These are phyloP conservation scores for Eupristina koningsbergeri DNA, from an alignment of 1,140 invertebrate genomes.

Conservation along the genomic window DNA sequence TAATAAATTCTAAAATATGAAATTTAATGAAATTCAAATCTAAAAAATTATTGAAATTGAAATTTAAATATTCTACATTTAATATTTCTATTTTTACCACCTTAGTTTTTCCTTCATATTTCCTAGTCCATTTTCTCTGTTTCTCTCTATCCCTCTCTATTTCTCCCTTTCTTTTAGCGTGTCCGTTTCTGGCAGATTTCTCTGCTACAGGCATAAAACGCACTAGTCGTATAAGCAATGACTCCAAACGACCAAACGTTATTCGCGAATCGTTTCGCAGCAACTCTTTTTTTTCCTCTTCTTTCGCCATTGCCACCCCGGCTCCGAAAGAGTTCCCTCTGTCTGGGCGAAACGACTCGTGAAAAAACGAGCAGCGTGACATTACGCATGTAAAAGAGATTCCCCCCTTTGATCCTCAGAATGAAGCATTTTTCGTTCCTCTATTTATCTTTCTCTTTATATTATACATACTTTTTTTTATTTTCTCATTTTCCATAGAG, in stretches of 20 bases:
- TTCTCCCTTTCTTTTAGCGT: not conserved
- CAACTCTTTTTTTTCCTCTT: slow-evolving; percentile 16
- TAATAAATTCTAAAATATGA: too few relatives aligned
- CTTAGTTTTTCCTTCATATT: too few relatives aligned
- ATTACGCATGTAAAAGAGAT: slow-evolving; percentile 50
- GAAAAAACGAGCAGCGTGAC: slow-evolving; percentile 49
- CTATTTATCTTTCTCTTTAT: not conserved
- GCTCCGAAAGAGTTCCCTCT: slow-evolving; percentile 32
- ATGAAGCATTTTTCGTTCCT: slow-evolving; percentile 48
- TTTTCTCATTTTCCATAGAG: not conserved
- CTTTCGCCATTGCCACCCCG: not conserved
- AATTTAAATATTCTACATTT: not conserved
- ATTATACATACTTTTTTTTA: too few relatives aligned
- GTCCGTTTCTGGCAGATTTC: slow-evolving; percentile 6
- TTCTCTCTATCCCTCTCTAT: not conserved
- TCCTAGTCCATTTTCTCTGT: too few relatives aligned
- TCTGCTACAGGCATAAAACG: slow-evolving; percentile 53
- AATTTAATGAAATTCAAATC: too few relatives aligned
- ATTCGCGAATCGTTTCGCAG: slow-evolving; percentile 56
- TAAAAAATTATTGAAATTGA: too few relatives aligned
- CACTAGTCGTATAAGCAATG: slow-evolving; percentile 55
- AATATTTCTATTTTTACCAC: not conserved
- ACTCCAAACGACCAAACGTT: slow-evolving; percentile 57
- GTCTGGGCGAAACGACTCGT: slow-evolving; percentile 49
- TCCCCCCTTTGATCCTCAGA: slow-evolving; percentile 49